A percentile compares a stretch with the other conserved stretches of the same genome.
Evolutionary conservation across 2,797 vertebrate genomes (phyloP).

Genomic region (Anguilla anguilla): DNA sequence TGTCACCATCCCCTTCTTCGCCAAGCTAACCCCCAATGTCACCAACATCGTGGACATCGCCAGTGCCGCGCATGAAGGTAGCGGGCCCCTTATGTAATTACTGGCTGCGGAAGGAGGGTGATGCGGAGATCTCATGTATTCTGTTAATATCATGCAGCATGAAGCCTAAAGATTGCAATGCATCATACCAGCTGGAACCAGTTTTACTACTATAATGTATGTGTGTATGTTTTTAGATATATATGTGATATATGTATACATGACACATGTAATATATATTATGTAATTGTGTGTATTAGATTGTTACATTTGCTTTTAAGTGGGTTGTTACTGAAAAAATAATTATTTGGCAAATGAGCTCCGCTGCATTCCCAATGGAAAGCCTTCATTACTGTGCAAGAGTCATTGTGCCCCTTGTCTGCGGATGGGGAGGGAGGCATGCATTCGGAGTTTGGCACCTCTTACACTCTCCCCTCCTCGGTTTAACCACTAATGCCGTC

Average conservation of each 20-base stretch:
- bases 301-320: not conserved
- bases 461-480: conserved; percentile 13
- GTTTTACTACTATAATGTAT: not conserved
- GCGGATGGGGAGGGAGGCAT: not conserved
- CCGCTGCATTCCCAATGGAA: not conserved
- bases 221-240: not conserved
- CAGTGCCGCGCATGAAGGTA: conserved; percentile 86
- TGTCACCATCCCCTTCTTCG: conserved; percentile 89
- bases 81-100: conserved; percentile 40
- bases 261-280: not conserved
- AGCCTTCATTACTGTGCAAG: conserved; percentile 19
- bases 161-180: conserved; percentile 24
- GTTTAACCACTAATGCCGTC: conserved; percentile 38
- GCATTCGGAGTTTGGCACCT: conserved; percentile 27
- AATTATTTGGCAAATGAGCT: not conserved
- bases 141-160: not conserved
- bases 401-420: not conserved
- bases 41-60: conserved; percentile 90
- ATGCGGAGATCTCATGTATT: not conserved
- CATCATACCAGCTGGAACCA: not conserved
- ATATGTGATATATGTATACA: not conserved
- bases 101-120: not conserved
- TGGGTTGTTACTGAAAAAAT: not conserved
- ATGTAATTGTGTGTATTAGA: not conserved
- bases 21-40: conserved; percentile 93